Evolutionary conservation across 2,113 vertebrate genomes (phyloP).

Genomic region (Ivindomyrus marchei): DNA sequence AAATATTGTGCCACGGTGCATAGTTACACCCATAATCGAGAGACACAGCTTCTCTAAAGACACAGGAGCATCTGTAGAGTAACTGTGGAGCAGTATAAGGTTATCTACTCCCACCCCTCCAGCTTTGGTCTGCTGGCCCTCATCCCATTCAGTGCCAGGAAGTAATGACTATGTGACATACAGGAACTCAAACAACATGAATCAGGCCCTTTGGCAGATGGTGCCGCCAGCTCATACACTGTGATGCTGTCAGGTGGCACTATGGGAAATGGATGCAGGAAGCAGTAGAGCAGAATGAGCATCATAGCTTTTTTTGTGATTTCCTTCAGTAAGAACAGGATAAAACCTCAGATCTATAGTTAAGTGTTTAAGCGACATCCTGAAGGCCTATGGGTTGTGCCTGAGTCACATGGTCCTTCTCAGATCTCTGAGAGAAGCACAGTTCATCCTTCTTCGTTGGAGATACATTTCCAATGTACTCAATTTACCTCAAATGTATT

Average conservation of each 20-base stretch:
- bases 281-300: not conserved
- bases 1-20: not conserved
- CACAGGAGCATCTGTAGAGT: not conserved
- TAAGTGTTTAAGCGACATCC: not conserved
- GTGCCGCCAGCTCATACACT: not conserved
- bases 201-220: not conserved
- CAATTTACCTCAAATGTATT: not conserved
- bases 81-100: not conserved
- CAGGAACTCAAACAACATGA: not conserved
- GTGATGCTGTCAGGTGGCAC: not conserved
- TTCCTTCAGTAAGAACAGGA: not conserved
- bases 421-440: not conserved
- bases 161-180: not conserved
- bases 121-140: not conserved
- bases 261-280: not conserved
- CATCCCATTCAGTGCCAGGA: not conserved
- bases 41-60: not conserved
- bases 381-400: not conserved
- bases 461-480: not conserved
- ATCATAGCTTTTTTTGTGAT: not conserved
- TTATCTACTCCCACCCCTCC: not conserved
- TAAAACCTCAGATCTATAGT: not conserved
- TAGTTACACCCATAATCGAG: not conserved
- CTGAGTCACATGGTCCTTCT: not conserved
- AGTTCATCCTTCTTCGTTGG: not conserved